Conservation (phyloP, 2,113 vertebrate genomes). For the Ploceus nigricollis region DNA sequence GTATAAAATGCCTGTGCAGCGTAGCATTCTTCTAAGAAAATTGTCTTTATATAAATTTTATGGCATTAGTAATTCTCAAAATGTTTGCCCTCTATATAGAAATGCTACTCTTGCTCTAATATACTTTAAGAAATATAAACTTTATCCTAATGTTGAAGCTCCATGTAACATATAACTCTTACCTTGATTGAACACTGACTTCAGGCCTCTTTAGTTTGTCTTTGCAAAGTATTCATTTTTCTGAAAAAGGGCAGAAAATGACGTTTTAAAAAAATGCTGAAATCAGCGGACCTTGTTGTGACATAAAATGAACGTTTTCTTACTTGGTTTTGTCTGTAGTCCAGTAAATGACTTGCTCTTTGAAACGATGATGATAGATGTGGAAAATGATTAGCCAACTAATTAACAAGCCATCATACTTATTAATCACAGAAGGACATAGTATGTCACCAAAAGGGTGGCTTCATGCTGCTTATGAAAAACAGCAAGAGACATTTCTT, state of each 20-base stretch:
- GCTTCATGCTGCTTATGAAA: neutral
- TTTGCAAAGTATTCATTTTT: neutral
- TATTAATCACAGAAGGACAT: neutral
- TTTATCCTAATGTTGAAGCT: neutral
- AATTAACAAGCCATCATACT: conserved; percentile 13
- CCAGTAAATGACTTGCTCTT: neutral
- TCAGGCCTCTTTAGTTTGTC: neutral
- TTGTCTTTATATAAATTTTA: neutral
- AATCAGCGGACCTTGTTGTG: neutral
- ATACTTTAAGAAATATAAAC: neutral
- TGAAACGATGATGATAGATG: neutral
- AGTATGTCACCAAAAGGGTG: neutral
- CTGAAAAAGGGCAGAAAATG: neutral
- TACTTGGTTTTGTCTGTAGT: neutral
- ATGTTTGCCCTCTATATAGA: neutral
- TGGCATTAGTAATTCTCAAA: neutral
- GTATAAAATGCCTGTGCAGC: neutral
- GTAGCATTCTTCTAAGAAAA: neutral
- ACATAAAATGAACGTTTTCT: neutral
- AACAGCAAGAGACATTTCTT: neutral
- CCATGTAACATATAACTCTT: neutral
- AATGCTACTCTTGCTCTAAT: neutral
- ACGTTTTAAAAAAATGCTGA: neutral
- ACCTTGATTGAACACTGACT: neutral
- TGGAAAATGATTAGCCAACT: neutral